These are phyloP conservation scores for Nasonia longicornis DNA, from an alignment of 1,140 invertebrate genomes.

Conservation along the genomic window DNA sequence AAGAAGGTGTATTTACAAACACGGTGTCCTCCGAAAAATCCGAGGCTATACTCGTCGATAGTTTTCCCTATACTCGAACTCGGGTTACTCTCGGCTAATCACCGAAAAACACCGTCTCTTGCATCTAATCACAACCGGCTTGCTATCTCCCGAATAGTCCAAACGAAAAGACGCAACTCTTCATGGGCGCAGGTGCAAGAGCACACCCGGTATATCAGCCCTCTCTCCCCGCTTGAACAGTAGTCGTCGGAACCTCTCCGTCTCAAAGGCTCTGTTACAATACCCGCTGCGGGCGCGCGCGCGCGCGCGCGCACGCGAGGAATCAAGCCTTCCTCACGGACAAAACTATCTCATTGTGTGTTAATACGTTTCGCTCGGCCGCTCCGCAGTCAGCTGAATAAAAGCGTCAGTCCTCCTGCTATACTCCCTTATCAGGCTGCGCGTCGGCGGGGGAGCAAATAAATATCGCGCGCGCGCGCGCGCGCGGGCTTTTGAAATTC, in stretches of 20 bases:
- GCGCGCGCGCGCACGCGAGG: background rate
- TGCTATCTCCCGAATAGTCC: background rate
- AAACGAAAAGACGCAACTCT: too few species aligned
- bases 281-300: background rate
- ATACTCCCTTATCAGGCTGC: background rate
- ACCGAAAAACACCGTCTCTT: too few species aligned
- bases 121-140: background rate
- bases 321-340: slow-evolving; percentile 50
- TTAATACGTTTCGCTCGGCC: slow-evolving; percentile 62
- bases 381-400: slow-evolving; percentile 40
- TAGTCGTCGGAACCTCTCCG: background rate
- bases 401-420: slow-evolving; percentile 33
- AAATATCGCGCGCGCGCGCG: slow-evolving; percentile 22
- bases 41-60: too few species aligned
- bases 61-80: too few species aligned
- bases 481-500: slow-evolving; percentile 34
- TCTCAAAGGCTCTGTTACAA: slow-evolving; percentile 16
- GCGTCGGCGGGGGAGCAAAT: slow-evolving; percentile 19
- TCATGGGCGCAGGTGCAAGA: slow-evolving; percentile 12
- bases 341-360: slow-evolving; percentile 72
- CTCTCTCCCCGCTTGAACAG: slow-evolving; percentile 48
- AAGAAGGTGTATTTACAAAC: background rate
- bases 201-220: slow-evolving; percentile 55
- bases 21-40: slow-evolving; percentile 19
- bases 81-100: too few species aligned